These are phyloP conservation scores for Troides helena DNA, from an alignment of 2,888 invertebrate genomes.

Conservation along the genomic window DNA sequence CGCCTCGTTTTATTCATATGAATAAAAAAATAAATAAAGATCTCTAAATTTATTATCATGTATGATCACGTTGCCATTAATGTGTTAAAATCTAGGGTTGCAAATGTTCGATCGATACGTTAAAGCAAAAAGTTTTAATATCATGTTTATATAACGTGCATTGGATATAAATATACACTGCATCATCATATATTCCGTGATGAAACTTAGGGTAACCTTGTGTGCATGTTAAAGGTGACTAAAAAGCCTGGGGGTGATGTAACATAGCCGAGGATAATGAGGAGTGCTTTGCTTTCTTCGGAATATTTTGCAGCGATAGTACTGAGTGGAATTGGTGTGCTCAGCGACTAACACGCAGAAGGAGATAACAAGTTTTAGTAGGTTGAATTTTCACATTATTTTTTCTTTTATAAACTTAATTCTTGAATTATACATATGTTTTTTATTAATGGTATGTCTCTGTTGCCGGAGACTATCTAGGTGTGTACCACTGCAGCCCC, in stretches of 20 bases:
- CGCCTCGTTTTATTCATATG: neutral
- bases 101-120: neutral
- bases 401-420: no score
- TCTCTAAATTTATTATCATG: neutral
- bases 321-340: no score
- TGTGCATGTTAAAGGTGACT: neutral
- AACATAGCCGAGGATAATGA: no score
- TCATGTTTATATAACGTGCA: neutral
- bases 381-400: no score
- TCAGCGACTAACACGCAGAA: no score
- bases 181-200: neutral
- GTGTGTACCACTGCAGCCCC: no score
- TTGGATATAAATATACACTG: neutral
- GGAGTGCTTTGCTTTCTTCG: no score
- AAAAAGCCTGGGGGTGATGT: neutral
- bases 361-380: no score
- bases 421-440: no score
- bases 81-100: conserved; percentile 9
- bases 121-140: neutral
- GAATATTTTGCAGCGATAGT: no score
- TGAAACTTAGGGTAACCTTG: neutral
- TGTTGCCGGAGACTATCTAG: no score
- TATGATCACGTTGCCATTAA: conserved; percentile 9
- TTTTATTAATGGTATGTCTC: no score
- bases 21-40: neutral